Conservation (phyloP, 2,888 invertebrate genomes). For the Noctua pronuba region DNA sequence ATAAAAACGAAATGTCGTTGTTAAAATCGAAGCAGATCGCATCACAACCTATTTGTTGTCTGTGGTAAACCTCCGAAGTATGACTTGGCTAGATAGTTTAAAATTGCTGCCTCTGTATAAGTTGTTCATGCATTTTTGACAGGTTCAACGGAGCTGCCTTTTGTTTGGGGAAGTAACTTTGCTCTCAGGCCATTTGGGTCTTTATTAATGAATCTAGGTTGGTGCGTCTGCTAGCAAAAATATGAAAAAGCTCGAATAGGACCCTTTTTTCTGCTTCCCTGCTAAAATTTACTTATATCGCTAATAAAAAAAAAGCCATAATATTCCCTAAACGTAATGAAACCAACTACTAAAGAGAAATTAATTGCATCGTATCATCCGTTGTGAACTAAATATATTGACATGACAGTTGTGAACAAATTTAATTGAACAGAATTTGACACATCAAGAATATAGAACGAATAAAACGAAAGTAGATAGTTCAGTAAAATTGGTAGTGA, state of each 20-base stretch:
- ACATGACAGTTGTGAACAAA: background rate
- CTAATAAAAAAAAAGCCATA: background rate
- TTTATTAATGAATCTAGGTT: background rate
- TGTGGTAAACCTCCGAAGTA: slow-evolving; percentile 7
- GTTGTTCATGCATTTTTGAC: slow-evolving; percentile 27
- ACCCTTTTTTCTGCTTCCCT: background rate
- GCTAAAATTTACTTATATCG: background rate
- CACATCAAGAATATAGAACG: background rate
- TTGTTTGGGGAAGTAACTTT: slow-evolving; percentile 5
- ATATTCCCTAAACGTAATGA: background rate
- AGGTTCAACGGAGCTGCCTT: background rate
- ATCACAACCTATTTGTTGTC: slow-evolving; percentile 43
- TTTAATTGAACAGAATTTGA: background rate
- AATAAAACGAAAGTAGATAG: background rate
- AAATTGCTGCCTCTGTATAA: background rate
- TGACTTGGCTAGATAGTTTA: slow-evolving; percentile 19
- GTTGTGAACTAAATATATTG: too few species aligned
- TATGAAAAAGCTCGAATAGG: background rate
- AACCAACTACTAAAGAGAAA: background rate
- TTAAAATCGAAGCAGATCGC: slow-evolving; percentile 40
- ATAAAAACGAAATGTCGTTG: slow-evolving; percentile 42
- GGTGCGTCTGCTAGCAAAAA: background rate
- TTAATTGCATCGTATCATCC: background rate
- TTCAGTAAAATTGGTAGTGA: background rate
- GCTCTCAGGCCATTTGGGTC: slow-evolving; percentile 7